phyloP scores from a whole-genome alignment of 1,140 invertebrate species.

The Bombus confusus region DNA sequence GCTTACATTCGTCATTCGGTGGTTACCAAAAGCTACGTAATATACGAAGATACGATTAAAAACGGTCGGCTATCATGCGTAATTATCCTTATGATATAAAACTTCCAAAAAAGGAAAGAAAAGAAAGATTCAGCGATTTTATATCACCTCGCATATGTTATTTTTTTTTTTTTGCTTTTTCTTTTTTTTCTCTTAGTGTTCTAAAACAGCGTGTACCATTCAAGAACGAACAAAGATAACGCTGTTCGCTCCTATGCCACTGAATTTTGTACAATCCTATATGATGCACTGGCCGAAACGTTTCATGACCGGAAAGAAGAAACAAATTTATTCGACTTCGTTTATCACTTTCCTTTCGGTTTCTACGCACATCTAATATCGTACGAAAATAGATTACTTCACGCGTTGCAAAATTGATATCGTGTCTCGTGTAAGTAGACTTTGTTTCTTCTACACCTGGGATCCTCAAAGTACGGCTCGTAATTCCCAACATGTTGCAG shows the following conservation, averaged over 20 bases:
- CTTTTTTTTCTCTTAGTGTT: background rate
- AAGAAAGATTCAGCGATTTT: slow-evolving; percentile 18
- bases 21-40: slow-evolving; percentile 52
- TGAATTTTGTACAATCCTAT: slow-evolving; percentile 26
- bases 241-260: slow-evolving; percentile 25
- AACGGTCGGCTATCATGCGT: slow-evolving; percentile 51
- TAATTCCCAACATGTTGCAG: background rate
- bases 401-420: slow-evolving; percentile 2
- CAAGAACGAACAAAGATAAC: slow-evolving; percentile 1
- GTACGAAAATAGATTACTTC: slow-evolving; percentile 29
- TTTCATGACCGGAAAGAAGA: background rate
- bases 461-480: background rate
- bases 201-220: slow-evolving; percentile 22
- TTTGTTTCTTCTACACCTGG: background rate
- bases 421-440: background rate
- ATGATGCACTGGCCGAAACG: background rate
- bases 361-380: background rate
- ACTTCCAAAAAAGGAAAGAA: slow-evolving; percentile 31
- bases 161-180: background rate
- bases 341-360: background rate
- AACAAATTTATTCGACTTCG: background rate
- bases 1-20: slow-evolving; percentile 28
- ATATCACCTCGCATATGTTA: slow-evolving; percentile 15
- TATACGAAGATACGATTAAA: slow-evolving; percentile 55
- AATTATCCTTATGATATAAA: slow-evolving; percentile 47